Conservation (phyloP, 2,888 invertebrate genomes). For the Campaea margaritaria region DNA sequence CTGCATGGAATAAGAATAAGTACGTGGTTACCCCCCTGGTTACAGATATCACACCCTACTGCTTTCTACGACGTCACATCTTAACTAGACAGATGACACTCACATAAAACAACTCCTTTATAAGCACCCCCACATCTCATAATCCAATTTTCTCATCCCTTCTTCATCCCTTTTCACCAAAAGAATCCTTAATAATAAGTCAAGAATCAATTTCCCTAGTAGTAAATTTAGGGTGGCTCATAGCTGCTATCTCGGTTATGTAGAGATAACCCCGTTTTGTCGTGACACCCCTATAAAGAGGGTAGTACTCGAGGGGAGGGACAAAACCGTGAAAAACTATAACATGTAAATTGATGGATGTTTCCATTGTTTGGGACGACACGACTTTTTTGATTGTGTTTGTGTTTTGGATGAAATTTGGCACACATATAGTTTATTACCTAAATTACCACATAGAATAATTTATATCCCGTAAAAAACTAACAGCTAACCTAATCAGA, state of each 20-base stretch:
- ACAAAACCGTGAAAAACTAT: constrained; percentile 63
- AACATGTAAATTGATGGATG: constrained; percentile 58
- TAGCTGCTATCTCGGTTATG: constrained; percentile 39
- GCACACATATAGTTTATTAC: too few relatives aligned
- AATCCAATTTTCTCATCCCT: constrained; percentile 38
- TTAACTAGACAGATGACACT: background rate
- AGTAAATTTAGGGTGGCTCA: constrained; percentile 34
- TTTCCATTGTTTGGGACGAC: constrained; percentile 41
- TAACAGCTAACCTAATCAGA: too few relatives aligned
- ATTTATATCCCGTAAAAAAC: too few relatives aligned
- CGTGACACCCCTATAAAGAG: constrained; percentile 55
- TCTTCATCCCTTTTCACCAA: constrained; percentile 26
- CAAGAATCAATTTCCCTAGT: constrained; percentile 60
- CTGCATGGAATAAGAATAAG: too few relatives aligned
- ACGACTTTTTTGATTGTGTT: constrained; percentile 21
- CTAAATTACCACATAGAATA: too few relatives aligned
- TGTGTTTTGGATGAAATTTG: background rate
- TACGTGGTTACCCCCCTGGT: too few relatives aligned
- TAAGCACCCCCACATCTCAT: constrained; percentile 31
- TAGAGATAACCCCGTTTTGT: constrained; percentile 60
- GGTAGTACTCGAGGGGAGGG: constrained; percentile 47
- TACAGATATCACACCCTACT: too few relatives aligned
- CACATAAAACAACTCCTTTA: constrained; percentile 23
- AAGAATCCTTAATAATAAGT: constrained; percentile 49
- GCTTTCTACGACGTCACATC: too few relatives aligned